These are phyloP conservation scores for Acrobasis consociella DNA, from an alignment of 2,888 invertebrate species.

Conservation along the genomic window DNA sequence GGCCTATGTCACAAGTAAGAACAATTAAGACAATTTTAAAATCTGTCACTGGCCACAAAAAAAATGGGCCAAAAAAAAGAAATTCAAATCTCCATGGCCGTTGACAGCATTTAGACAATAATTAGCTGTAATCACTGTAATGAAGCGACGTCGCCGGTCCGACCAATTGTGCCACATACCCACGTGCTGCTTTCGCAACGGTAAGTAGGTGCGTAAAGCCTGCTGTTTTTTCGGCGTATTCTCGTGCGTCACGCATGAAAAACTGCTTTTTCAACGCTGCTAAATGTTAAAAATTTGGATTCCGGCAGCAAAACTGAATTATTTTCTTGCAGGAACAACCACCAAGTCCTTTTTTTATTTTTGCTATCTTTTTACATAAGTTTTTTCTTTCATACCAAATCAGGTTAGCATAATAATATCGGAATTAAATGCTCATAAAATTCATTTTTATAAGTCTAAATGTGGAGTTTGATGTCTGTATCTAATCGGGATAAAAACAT, in stretches of 20 bases:
- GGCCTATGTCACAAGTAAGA: not conserved
- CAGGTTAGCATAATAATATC: no score
- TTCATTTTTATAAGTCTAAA: not conserved
- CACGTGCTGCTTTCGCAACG: conserved; percentile 50
- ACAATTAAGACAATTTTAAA: not conserved
- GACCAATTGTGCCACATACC: conserved; percentile 44
- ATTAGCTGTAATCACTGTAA: conserved; percentile 38
- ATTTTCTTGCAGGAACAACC: no score
- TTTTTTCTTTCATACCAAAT: not conserved
- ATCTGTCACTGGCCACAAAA: conserved; percentile 10
- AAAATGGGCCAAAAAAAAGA: not conserved
- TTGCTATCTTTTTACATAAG: not conserved
- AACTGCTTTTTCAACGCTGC: not conserved
- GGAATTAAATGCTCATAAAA: not conserved
- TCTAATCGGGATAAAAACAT: no score
- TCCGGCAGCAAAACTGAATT: not conserved
- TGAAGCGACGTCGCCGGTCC: conserved; percentile 41
- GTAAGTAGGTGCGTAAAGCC: conserved; percentile 37
- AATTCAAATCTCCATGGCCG: not conserved
- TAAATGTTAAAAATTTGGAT: not conserved
- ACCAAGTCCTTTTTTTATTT: no score
- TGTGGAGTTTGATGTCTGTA: no score
- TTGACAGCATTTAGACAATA: conserved; percentile 33
- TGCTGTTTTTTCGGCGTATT: conserved; percentile 26
- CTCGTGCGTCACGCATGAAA: conserved; percentile 35